Evolutionary conservation across 2,888 invertebrate genomes (phyloP), one percentile per base, ranked within the genome.

Genomic region (Gasteruption jaculator): DNA sequence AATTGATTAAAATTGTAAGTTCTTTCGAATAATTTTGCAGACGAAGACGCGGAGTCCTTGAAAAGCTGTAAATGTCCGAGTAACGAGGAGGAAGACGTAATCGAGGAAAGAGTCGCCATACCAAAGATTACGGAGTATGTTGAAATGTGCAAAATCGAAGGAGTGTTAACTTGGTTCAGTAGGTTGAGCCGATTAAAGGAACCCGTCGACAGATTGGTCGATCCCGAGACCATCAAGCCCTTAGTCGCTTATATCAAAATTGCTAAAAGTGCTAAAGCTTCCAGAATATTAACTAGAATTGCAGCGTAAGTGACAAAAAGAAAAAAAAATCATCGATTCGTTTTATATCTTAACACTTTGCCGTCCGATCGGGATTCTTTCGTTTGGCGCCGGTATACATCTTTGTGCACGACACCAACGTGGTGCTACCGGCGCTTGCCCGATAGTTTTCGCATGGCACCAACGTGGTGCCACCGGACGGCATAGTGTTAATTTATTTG

Each of bases 241-340:
- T 42, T 69, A 29, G 49, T 52, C 10, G 50, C 53, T 24, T 69
- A 67, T 15, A 65, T 68, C 14, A 60, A 44, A 26, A 41, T 47
- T 5, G 38, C 64, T 1, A 64, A 65, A 41, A 57, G 60, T 49
- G 40, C 46, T 30, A 65, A 76, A 44, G 78, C 76, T 0, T 73
- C 75, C 2, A 68, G 73, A 18, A 77, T 79, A 48, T 66, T 80
- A n/a, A 71, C 70, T 5, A 72, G 74, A 48, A 75, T 80, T 11
- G 65, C 77, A 33, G 74, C 76, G 79, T 78, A 60, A 50, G 50
- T 41, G 7, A 11, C 15, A 37, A 25, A 33, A 21, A 40, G 7
- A 12, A n/a, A 12, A 7, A 29, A 10, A 7, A 29, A n/a, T 7
- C 30, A n/a, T 29, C 12, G 12, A 29, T n/a, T 11, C 7, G 6